These are phyloP conservation scores for Ferdinandea cuprea DNA, from an alignment of 2,888 invertebrate species.

Conservation along the genomic window DNA sequence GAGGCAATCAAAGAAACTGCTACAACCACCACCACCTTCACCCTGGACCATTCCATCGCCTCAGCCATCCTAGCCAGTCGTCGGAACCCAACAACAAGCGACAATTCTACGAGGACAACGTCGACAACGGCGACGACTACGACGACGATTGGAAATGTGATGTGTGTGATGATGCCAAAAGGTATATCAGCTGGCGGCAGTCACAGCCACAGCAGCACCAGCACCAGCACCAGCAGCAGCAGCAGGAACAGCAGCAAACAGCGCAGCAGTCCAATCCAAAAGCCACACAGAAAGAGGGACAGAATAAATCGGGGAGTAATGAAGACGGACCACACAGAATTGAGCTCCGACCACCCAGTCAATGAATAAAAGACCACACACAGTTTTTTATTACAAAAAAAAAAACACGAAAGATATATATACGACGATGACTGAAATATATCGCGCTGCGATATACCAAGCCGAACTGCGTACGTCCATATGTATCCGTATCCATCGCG, in stretches of 20 bases:
- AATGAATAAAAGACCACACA: constrained; percentile 77
- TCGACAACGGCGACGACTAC: constrained; percentile 44
- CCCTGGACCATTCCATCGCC: constrained; percentile 45
- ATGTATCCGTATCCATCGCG: constrained; percentile 56
- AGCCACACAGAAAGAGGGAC: constrained; percentile 75
- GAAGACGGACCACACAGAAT: constrained; percentile 77
- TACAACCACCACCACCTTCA: constrained; percentile 33
- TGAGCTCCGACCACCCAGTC: constrained; percentile 76
- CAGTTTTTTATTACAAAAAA: constrained; percentile 75
- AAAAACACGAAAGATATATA: constrained; percentile 41
- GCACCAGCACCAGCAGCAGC: constrained; percentile 51
- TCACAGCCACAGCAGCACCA: constrained; percentile 46
- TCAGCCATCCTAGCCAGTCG: constrained; percentile 20
- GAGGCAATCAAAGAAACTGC: constrained; percentile 58
- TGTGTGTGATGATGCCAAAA: constrained; percentile 70
- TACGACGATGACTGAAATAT: constrained; percentile 74
- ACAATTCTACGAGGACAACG: constrained; percentile 65
- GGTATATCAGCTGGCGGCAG: constrained; percentile 71
- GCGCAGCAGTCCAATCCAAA: constrained; percentile 38
- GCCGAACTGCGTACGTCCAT: constrained; percentile 59
- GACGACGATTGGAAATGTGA: constrained; percentile 66
- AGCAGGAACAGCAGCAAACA: constrained; percentile 57
- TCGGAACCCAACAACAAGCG: constrained; percentile 33
- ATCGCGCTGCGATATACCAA: constrained; percentile 72
- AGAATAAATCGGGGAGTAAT: constrained; percentile 75